Evolutionary conservation across 2,888 invertebrate species (phyloP), one percentile per base, ranked within the genome.

Genomic region (Drosophila pseudotakahashii): DNA sequence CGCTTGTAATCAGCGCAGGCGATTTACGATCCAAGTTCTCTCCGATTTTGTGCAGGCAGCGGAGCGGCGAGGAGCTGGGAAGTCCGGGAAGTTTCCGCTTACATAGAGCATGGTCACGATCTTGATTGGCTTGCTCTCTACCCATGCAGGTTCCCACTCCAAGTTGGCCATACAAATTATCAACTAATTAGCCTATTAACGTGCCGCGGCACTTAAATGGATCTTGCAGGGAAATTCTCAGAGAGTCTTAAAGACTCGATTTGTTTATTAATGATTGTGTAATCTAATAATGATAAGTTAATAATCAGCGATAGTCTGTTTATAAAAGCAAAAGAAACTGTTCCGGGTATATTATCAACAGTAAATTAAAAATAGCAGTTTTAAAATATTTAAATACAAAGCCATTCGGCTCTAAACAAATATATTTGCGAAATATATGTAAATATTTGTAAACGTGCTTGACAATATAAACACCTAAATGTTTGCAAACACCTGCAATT

Each of bases 1-100:
- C 54, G 54, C 34, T 42, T 67, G 44, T 63, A 80, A 76, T 82
- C 73, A 63, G 68, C 47, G 7, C 34, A 32, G 32, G 52, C 53
- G 39, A 47, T 64, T 54, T 53, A 47, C 66, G 54, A 41, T 26
- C 41, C 11, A 10, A 19, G 16, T 19, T 2, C 9, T 58, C 41
- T 58, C 44, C 4, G n/a, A 45, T 5, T 34, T 55, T 5, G 7
- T 23, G 19, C 19, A 7, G 34, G 34, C 14, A 42, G 39, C 19
- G 23, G 32, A 30, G n/a, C 14, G 10, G 2, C 6, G n/a, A 32
- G n/a, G 39, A 11, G 23, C 23, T 39, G 14, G 47, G 41, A n/a
- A 30, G 26, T 45, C 51, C 44, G 51, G 44, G 36, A 63, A 39
- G 64, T 47, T 63, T 63, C 53, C 64, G 53, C 26, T 48, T 47